phyloP scores from a whole-genome alignment of 2,888 invertebrate species.

The Tipula helvola region DNA sequence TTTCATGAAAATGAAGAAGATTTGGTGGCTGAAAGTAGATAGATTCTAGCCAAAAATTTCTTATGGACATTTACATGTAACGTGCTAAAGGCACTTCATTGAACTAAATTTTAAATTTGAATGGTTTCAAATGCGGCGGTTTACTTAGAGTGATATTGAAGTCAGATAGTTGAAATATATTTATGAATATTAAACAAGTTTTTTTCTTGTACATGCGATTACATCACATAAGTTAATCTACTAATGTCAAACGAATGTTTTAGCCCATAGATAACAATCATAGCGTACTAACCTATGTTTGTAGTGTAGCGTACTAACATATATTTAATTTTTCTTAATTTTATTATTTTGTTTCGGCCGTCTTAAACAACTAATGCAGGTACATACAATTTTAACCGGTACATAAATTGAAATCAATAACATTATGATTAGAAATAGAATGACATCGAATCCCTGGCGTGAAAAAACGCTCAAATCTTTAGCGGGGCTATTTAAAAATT shows the following conservation, averaged over 20 bases:
- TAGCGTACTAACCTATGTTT: too few species aligned
- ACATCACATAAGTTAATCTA: too few species aligned
- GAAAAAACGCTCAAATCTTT: background rate
- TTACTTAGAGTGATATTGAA: background rate
- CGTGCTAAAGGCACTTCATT: too few species aligned
- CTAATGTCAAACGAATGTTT: too few species aligned
- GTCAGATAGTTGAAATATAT: background rate
- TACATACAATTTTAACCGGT: background rate
- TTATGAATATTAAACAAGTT: too few species aligned
- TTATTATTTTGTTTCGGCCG: background rate
- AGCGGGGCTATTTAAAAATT: background rate
- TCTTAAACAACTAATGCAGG: background rate
- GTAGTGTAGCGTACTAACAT: background rate
- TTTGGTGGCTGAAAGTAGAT: background rate
- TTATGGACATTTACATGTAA: background rate
- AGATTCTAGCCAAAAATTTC: background rate
- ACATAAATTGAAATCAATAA: background rate
- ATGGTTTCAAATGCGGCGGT: background rate
- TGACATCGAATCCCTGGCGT: constrained; percentile 6
- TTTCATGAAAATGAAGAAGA: background rate
- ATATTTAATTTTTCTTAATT: background rate
- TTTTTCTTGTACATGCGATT: too few species aligned
- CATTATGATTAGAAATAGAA: background rate
- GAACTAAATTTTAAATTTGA: background rate
- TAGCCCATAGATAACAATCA: too few species aligned